Evolutionary conservation across 2,888 invertebrate species (phyloP), one percentile per base, ranked within the genome.

Genomic region (Thyatira batis): DNA sequence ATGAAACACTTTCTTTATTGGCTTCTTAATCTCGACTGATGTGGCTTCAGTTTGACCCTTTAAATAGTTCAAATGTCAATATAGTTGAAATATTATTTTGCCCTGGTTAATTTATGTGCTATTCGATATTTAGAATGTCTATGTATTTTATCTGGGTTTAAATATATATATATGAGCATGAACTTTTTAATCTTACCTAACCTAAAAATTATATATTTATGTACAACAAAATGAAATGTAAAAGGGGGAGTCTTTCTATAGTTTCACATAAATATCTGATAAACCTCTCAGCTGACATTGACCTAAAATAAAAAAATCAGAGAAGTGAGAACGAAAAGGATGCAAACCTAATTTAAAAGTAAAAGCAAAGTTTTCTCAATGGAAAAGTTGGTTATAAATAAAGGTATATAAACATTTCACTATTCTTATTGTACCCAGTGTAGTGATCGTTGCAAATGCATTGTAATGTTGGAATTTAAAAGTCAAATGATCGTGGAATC

Each of bases 401-500:
- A 1, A 8, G 5, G 11, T 39, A n/a, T n/a, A n/a, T n/a, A n/a
- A 17, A 17, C 17, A 1, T 13, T 39, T 33, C 13, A 33, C 13
- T 4, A 13, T 33, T 33, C 33, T 33, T 23, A 23, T 23, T 51
- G 20, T 28, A 25, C 28, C 20, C 44, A 6, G 10, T 30, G 33
- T 28, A 43, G 23, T 25, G 25, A 33, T 43, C 25, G 3, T 50
- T 54, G 55, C 23, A 46, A 64, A 57, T 65, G 57, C 56, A 63
- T 58, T 62, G 54, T 50, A 50, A 59, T 57, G n/a, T 43, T 44
- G 51, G 20, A 54, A 65, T 67, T 69, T 69, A 50, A 69, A 69
- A 62, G 60, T 67, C 51, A 62, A 61, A 62, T 65, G 21, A 30
- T 55, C 17, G 25, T 48, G 43, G 50, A 50, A 27, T 28, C 48